Evolutionary conservation across 2,888 invertebrate genomes (phyloP).

Genomic region (Cacoxenus indagator): DNA sequence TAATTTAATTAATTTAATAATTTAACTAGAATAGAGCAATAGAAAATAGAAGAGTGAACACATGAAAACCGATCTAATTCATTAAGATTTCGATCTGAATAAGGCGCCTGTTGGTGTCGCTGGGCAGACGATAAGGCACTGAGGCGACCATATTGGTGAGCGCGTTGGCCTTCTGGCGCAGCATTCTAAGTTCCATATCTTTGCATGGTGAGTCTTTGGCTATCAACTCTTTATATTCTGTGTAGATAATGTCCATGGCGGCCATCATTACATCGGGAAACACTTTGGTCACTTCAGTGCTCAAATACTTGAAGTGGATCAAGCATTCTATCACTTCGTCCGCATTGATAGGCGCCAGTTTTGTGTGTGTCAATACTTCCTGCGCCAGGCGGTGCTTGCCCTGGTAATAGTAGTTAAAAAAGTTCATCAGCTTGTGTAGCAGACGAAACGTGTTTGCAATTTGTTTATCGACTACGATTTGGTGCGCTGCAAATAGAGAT

Average conservation of each 20-base stretch:
- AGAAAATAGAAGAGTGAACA: conserved; percentile 11
- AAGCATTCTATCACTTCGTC: conserved; percentile 86
- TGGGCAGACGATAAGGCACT: conserved; percentile 94
- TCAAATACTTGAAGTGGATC: conserved; percentile 71
- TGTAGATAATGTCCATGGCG: conserved; percentile 75
- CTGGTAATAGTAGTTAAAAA: conserved; percentile 91
- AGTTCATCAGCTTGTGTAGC: conserved; percentile 85
- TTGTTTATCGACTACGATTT: conserved; percentile 68
- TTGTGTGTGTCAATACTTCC: conserved; percentile 79
- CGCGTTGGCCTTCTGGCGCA: conserved; percentile 88
- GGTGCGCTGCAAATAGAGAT: conserved; percentile 19
- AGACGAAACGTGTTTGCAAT: conserved; percentile 84
- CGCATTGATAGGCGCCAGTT: conserved; percentile 82
- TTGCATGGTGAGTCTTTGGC: conserved; percentile 34
- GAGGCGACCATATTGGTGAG: conserved; percentile 95
- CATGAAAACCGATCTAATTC: conserved; percentile 78
- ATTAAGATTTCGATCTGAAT: conserved; percentile 96
- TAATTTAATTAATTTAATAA: too few species aligned
- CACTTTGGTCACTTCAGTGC: conserved; percentile 82
- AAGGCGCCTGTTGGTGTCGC: conserved; percentile 91
- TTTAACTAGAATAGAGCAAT: too few species aligned
- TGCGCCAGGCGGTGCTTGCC: conserved; percentile 85
- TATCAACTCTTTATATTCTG: conserved; percentile 72
- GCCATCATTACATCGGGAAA: conserved; percentile 91
- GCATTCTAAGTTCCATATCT: conserved; percentile 75